Evolutionary conservation across 2,797 vertebrate species (phyloP).

Genomic region (Enteromius unitaeniatus): DNA sequence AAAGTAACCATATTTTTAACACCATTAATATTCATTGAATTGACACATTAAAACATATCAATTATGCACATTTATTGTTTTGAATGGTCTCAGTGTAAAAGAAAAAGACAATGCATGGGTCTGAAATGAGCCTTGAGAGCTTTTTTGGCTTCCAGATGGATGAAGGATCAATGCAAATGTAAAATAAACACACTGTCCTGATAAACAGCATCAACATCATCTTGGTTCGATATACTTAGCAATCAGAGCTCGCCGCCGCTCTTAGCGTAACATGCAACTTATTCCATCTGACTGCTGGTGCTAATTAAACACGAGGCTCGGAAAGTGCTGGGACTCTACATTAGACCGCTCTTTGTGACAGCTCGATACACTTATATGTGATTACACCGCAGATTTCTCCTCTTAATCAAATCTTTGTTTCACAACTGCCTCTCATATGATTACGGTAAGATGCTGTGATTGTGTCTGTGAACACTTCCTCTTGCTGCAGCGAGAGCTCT

Average conservation of each 20-base stretch:
- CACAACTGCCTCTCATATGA: slow-evolving; percentile 27
- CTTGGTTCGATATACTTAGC: background rate
- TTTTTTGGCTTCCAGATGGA: background rate
- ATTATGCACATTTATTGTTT: background rate
- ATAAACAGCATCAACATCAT: slow-evolving; percentile 34
- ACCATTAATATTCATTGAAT: background rate
- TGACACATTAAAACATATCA: background rate
- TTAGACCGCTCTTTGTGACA: slow-evolving; percentile 1
- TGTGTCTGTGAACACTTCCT: background rate
- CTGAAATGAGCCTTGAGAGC: background rate
- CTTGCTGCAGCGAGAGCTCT: background rate
- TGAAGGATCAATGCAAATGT: background rate
- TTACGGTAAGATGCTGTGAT: slow-evolving; percentile 6
- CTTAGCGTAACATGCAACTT: background rate
- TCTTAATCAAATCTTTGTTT: slow-evolving; percentile 47
- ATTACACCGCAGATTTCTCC: slow-evolving; percentile 24
- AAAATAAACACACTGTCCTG: background rate
- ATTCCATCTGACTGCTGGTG: slow-evolving; percentile 25
- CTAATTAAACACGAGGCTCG: slow-evolving; percentile 28
- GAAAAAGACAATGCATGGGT: background rate
- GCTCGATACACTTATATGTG: slow-evolving; percentile 28
- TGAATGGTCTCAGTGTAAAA: no score
- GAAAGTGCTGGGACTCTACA: background rate
- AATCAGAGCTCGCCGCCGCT: slow-evolving; percentile 11
- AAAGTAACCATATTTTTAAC: background rate